Base-by-base conservation (phyloP, 2,113 vertebrate species). In the Corydoras sp. region DNA sequence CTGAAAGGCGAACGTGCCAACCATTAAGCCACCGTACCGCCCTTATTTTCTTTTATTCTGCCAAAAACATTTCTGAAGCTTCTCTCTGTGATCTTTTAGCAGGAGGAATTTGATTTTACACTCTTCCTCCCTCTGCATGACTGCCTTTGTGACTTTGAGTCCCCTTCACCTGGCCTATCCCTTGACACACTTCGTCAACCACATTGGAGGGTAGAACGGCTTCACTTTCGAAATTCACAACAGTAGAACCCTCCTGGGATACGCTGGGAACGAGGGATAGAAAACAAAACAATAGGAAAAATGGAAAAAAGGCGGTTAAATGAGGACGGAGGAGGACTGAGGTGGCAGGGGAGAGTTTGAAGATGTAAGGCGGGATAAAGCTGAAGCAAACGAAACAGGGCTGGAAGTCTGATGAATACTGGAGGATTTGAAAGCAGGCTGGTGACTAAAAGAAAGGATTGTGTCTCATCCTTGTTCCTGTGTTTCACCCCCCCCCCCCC, bases 151-250 rank as follows among this genome's bases (percentile, higher is more conserved):
- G 60, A 35, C 58, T 78, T 76, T 75, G 73, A 80, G 72, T 68
- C 65, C 62, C 72, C 65, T 77, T 80, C 72, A 80, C 69, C 72
- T 18, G 2, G 10, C 32, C 43, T 62, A 53, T 76, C 73, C 73
- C 70, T 61, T 32, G 55, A 68, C 50, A 63, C 60, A 60, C 11
- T 48, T 62, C 53, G 15, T 72, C 62, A 50, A 50, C 58, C 32
- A 73, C 61, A 54, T 67, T 69, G 35, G 59, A 30, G 50, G 48
- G 54, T 13, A 54, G 54, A 62, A 30, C 5, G 32, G 68, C 54
- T 68, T 72, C 65, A 72, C 65, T 70, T 80, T 11, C 59, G 50
- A 75, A 70, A 72, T 56, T 43, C 5, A 12, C 66, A 59, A 72
- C 68, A 51, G 60, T n/a, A 15, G 3, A 29, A 5, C n/a, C 50